A percentile compares a stretch with the other conserved stretches of the same genome.
Conservation (phyloP, 2,113 vertebrate species). For the Dendropsophus ebraccatus region DNA sequence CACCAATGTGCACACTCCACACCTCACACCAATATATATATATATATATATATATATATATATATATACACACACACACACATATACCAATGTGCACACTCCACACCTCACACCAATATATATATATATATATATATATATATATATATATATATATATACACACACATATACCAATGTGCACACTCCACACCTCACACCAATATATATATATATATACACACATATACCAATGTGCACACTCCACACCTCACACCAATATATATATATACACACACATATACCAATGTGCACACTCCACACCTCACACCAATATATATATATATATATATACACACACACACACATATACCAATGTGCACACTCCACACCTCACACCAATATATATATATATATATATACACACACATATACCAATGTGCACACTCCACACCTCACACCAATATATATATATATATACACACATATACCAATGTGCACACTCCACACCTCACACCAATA, state of each 20-base stretch:
- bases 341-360: neutral
- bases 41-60: no score
- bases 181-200: no score
- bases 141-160: no score
- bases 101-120: no score
- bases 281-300: neutral
- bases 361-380: no score
- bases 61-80: neutral
- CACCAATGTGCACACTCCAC: neutral
- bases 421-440: no score
- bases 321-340: neutral
- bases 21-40: no score
- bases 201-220: neutral
- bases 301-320: no score
- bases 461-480: neutral
- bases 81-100: neutral
- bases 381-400: neutral
- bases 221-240: neutral
- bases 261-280: neutral
- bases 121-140: neutral
- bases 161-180: no score
- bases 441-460: neutral
- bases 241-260: no score
- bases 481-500: no score
- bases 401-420: neutral